Conservation (phyloP, 2,888 invertebrate genomes). For the Atethmia centrago region DNA sequence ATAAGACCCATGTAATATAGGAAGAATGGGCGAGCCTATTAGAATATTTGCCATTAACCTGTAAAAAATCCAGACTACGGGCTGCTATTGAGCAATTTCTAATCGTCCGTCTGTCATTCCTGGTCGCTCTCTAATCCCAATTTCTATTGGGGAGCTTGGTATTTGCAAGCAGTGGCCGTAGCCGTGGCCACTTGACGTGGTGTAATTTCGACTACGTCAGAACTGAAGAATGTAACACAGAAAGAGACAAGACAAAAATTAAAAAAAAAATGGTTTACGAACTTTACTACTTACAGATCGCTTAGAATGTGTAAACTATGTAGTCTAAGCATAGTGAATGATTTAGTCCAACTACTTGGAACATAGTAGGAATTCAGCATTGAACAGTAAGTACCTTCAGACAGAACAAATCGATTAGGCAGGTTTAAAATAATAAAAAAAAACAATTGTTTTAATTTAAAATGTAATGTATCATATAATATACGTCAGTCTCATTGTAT, state of each 20-base stretch:
- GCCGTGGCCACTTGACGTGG: too few relatives aligned
- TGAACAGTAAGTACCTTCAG: too few relatives aligned
- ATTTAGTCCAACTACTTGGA: not conserved
- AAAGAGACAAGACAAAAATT: too few relatives aligned
- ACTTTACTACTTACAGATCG: not conserved
- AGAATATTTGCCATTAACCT: not conserved
- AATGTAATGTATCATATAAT: slow-evolving; percentile 1
- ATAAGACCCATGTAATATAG: not conserved
- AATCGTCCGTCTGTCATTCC: not conserved
- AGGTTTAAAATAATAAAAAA: not conserved
- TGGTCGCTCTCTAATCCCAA: not conserved
- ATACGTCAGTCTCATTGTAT: slow-evolving; percentile 26
- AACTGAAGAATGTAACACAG: not conserved
- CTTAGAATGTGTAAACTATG: not conserved
- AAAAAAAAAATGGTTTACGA: not conserved
- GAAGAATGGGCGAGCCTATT: not conserved
- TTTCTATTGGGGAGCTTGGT: not conserved
- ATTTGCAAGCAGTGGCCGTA: not conserved
- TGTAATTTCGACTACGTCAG: not conserved
- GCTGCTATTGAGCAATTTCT: not conserved
- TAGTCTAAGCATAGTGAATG: not conserved
- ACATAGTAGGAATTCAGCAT: not conserved
- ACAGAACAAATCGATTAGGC: not conserved
- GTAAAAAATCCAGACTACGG: not conserved
- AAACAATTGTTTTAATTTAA: slow-evolving; percentile 3